Evolutionary conservation across 2,888 invertebrate species (phyloP).

Genomic region (Pilophorus perplexus): DNA sequence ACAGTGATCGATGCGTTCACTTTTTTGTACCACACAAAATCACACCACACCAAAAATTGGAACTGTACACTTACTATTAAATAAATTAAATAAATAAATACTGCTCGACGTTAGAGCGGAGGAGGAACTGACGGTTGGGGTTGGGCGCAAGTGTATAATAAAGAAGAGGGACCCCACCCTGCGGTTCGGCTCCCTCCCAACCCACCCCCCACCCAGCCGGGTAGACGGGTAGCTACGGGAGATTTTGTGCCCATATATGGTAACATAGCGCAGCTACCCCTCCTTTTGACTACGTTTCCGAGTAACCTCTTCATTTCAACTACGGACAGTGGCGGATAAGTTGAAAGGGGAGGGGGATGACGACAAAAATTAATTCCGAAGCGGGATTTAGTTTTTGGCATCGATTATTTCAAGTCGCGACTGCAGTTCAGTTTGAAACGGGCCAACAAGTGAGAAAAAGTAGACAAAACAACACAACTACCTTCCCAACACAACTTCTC

Average conservation of each 20-base stretch:
- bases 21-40: slow-evolving; percentile 9
- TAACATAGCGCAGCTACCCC: slow-evolving; percentile 50
- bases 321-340: neutral
- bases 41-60: slow-evolving; percentile 19
- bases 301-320: slow-evolving; percentile 1
- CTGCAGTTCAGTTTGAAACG: too few relatives aligned
- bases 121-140: slow-evolving; percentile 44
- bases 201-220: slow-evolving; percentile 57
- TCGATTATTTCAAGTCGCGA: too few relatives aligned
- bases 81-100: slow-evolving; percentile 31
- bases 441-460: too few relatives aligned
- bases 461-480: too few relatives aligned
- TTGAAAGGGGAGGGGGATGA: neutral
- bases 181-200: slow-evolving; percentile 41
- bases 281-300: neutral
- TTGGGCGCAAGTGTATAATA: slow-evolving; percentile 39
- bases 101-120: slow-evolving; percentile 34
- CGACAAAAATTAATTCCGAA: neutral
- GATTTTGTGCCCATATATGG: slow-evolving; percentile 77
- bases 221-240: slow-evolving; percentile 50
- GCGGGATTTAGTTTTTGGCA: too few relatives aligned
- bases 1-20: too few relatives aligned
- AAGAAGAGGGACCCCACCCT: slow-evolving; percentile 35
- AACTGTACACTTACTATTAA: slow-evolving; percentile 21
- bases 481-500: too few relatives aligned